These are phyloP conservation scores for Drosophila anomalata DNA, from an alignment of 2,888 invertebrate genomes.

Conservation along the genomic window DNA sequence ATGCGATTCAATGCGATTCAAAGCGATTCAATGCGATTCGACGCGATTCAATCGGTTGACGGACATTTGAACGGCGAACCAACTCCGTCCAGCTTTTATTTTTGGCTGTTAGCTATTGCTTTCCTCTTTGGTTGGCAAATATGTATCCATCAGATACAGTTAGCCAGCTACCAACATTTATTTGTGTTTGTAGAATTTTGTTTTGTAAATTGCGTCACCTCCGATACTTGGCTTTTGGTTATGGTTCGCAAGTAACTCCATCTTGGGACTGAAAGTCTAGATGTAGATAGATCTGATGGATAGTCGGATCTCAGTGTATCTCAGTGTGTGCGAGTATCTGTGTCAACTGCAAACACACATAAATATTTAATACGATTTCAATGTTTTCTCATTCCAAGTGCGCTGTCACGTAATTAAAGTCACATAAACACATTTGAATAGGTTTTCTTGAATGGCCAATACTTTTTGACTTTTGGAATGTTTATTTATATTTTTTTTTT, in stretches of 20 bases:
- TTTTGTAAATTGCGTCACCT: constrained; percentile 66
- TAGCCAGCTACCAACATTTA: constrained; percentile 42
- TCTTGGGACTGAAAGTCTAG: constrained; percentile 36
- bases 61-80: constrained; percentile 22
- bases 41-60: constrained; percentile 44
- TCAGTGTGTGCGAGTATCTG: constrained; percentile 31
- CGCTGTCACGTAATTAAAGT: constrained; percentile 76
- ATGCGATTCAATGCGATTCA: constrained; percentile 65
- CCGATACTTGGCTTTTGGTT: constrained; percentile 40
- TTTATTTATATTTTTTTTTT: constrained; percentile 23
- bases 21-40: constrained; percentile 45
- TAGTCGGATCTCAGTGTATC: constrained; percentile 11
- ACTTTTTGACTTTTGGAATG: constrained; percentile 14
- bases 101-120: constrained; percentile 30
- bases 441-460: constrained; percentile 44
- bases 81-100: not conserved
- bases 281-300: constrained; percentile 1
- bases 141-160: constrained; percentile 48
- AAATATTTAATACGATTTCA: constrained; percentile 67
- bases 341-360: constrained; percentile 51
- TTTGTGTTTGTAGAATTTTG: constrained; percentile 58
- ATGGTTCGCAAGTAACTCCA: constrained; percentile 42
- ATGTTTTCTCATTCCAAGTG: constrained; percentile 56
- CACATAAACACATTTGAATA: constrained; percentile 62
- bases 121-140: constrained; percentile 53